Conservation (phyloP, 2,113 vertebrate genomes). For the Centropristis striata region DNA sequence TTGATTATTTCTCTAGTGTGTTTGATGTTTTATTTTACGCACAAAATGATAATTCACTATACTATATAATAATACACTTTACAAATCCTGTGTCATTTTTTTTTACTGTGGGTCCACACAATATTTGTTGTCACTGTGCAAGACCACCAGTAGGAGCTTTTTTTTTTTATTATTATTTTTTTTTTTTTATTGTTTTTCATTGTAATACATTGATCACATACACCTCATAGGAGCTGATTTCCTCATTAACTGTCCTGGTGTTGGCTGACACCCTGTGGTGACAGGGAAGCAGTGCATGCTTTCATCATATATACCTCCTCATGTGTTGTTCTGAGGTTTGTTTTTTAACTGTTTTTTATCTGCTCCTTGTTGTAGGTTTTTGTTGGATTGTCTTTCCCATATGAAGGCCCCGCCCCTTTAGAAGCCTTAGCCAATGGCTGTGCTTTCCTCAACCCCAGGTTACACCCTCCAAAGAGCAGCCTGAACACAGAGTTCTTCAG, state of each 20-base stretch:
- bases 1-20: no score
- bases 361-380: slow-evolving; percentile 87
- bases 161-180: no score
- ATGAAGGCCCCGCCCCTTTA: slow-evolving; percentile 95
- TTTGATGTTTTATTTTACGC: no score
- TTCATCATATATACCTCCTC: slow-evolving; percentile 9
- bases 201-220: no score
- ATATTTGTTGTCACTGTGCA: no score
- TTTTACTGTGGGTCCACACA: no score
- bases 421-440: slow-evolving; percentile 98
- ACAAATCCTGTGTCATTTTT: no score
- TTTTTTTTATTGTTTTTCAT: no score
- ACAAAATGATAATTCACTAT: no score
- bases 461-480: slow-evolving; percentile 96
- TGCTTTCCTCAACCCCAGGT: slow-evolving; percentile 96
- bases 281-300: slow-evolving; percentile 47
- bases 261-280: slow-evolving; percentile 54
- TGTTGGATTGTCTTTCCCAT: slow-evolving; percentile 97
- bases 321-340: background rate
- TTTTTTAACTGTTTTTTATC: background rate
- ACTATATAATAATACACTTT: no score
- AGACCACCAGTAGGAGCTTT: no score
- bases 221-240: background rate
- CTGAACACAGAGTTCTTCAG: slow-evolving; percentile 99
- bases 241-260: background rate